Conservation (phyloP, 2,888 invertebrate species). For the Nomada goodeniana region DNA sequence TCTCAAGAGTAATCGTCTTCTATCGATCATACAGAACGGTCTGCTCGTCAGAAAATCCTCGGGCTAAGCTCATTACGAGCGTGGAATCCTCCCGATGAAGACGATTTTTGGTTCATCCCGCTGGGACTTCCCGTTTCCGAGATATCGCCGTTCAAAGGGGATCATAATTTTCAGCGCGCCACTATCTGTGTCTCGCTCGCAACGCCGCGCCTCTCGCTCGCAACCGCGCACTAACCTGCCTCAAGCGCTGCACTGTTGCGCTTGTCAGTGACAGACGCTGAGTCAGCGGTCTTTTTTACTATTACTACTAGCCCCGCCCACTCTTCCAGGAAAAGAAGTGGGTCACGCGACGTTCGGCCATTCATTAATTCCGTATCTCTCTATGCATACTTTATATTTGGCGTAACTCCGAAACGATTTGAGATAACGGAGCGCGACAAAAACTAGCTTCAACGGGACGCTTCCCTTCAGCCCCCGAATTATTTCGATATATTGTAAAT, state of each 20-base stretch:
- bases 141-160: background rate
- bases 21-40: background rate
- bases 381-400: background rate
- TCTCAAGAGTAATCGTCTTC: background rate
- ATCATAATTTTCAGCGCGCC: background rate
- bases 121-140: background rate
- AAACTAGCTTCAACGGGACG: background rate
- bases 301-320: constrained; percentile 1
- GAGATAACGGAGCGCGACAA: constrained; percentile 21
- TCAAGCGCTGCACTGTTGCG: background rate
- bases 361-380: background rate
- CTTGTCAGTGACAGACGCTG: constrained; percentile 18
- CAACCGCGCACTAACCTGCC: background rate
- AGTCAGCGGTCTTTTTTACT: background rate
- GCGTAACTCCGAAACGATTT: constrained; percentile 3
- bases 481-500: background rate
- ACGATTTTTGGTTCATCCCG: background rate
- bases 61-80: background rate
- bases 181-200: background rate
- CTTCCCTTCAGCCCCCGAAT: background rate
- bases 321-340: constrained; percentile 7
- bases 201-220: background rate
- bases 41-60: no score
- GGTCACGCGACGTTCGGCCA: background rate
- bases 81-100: background rate